Evolutionary conservation across 1,140 invertebrate genomes (phyloP).

Genomic region (Ceratosolen fusciceps): DNA sequence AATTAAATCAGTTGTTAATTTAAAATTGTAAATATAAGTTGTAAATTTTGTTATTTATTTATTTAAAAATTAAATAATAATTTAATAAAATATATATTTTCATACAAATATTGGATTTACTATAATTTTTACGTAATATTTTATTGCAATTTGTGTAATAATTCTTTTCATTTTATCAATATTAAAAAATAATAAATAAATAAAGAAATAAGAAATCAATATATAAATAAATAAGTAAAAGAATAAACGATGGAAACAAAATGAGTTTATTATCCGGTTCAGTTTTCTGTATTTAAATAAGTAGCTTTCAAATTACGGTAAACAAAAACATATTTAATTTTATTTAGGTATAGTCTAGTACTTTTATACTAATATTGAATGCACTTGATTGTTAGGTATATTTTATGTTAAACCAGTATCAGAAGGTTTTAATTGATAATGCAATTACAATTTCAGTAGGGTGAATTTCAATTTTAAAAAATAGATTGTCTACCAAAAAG

Average conservation of each 20-base stretch:
- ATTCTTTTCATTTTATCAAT: no score
- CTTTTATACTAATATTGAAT: slow-evolving; percentile 24
- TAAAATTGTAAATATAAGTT: no score
- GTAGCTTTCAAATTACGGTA: slow-evolving; percentile 66
- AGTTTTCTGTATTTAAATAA: slow-evolving; percentile 66
- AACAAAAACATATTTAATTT: slow-evolving; percentile 68
- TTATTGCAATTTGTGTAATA: no score
- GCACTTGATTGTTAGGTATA: slow-evolving; percentile 45
- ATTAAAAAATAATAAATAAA: no score
- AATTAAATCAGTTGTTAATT: no score
- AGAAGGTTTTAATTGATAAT: neutral
- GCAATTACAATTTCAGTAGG: neutral
- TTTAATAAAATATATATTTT: neutral
- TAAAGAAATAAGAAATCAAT: no score
- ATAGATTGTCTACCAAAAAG: slow-evolving; percentile 71
- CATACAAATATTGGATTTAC: neutral
- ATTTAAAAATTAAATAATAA: neutral
- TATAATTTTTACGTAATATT: no score
- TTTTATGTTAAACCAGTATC: no score
- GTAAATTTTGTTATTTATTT: no score
- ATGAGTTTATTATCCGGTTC: slow-evolving; percentile 52
- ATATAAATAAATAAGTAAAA: neutral
- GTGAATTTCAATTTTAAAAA: slow-evolving; percentile 18
- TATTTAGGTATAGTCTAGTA: slow-evolving; percentile 52
- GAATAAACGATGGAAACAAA: neutral